phyloP scores from a whole-genome alignment of 2,888 invertebrate genomes.

The Nomada fucata region DNA sequence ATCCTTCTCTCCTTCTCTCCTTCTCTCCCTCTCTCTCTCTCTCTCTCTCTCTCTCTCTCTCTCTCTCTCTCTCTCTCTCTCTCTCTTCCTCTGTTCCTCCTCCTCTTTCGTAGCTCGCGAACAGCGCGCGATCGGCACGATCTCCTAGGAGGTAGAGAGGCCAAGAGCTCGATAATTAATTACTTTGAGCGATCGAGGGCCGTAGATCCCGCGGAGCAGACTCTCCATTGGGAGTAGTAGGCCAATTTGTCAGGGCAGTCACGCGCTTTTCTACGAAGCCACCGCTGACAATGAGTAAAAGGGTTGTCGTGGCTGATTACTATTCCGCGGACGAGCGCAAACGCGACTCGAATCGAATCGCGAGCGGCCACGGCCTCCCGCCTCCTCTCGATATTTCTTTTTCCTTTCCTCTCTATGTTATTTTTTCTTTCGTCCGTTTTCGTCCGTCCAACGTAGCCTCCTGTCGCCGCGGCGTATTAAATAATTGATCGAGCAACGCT shows the following conservation, averaged over 20 bases:
- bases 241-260: conserved; percentile 73
- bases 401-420: neutral
- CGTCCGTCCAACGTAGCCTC: neutral
- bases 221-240: conserved; percentile 68
- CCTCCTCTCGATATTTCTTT: neutral
- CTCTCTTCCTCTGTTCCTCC: conserved; percentile 11
- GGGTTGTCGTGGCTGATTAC: conserved; percentile 61
- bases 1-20: neutral
- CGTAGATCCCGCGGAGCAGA: conserved; percentile 70
- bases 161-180: conserved; percentile 68
- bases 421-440: neutral
- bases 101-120: conserved; percentile 53
- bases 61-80: neutral
- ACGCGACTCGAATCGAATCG: conserved; percentile 59
- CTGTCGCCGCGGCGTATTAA: conserved; percentile 16
- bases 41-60: neutral
- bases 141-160: conserved; percentile 65
- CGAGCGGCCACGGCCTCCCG: conserved; percentile 3
- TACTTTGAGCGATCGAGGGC: conserved; percentile 73
- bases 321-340: conserved; percentile 60
- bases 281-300: conserved; percentile 64
- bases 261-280: conserved; percentile 69
- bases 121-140: conserved; percentile 66
- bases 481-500: conserved; percentile 23
- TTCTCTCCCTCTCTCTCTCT: neutral